Percentiles rank a stretch among this genome's conserved stretches.
These are phyloP conservation scores for Hemicentrotus pulcherrimus DNA, from an alignment of 35 echinoderm and acorn worm species.

Conservation along the genomic window DNA sequence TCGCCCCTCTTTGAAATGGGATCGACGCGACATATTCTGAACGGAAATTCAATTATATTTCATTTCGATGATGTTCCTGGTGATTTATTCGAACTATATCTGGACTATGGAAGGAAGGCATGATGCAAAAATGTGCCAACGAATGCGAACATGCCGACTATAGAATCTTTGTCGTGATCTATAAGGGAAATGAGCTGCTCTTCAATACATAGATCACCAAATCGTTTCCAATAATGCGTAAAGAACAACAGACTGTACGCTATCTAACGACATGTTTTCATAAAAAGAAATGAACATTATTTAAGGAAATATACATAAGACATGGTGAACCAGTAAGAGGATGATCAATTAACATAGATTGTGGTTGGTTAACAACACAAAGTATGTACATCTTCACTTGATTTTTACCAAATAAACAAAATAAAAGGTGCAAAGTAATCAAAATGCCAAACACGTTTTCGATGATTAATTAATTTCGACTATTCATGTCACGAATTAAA, in stretches of 20 bases:
- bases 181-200: background rate
- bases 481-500: background rate
- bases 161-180: background rate
- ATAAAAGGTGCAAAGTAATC: background rate
- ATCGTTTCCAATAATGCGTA: too few relatives aligned
- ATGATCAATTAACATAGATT: too few relatives aligned
- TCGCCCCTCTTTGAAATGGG: background rate
- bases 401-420: too few relatives aligned
- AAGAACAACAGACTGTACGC: too few relatives aligned
- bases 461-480: too few relatives aligned
- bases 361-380: too few relatives aligned
- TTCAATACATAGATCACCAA: background rate
- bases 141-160: background rate
- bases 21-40: background rate
- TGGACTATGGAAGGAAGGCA: background rate
- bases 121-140: background rate
- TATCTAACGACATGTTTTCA: too few relatives aligned
- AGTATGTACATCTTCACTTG: too few relatives aligned
- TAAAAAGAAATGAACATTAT: too few relatives aligned
- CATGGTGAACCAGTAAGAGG: too few relatives aligned
- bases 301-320: too few relatives aligned
- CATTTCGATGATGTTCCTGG: background rate
- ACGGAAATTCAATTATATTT: constrained; percentile 14
- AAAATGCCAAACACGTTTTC: background rate
- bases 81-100: background rate